A percentile compares a stretch with the other conserved stretches of the same genome.
Conservation (phyloP, 2,888 invertebrate genomes). For the Nymphalis urticae region DNA sequence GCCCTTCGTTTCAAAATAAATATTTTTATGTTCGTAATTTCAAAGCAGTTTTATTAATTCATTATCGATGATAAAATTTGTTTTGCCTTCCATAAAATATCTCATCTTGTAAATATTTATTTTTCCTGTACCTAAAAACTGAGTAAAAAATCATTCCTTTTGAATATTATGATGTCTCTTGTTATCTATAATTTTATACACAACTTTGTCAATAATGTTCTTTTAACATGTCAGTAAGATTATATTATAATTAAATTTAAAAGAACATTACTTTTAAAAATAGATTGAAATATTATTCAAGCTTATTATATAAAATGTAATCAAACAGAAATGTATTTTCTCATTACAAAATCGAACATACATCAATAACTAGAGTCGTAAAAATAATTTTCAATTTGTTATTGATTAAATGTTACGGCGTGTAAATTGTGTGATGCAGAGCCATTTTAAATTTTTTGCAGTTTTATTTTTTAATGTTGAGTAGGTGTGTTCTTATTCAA, state of each 20-base stretch:
- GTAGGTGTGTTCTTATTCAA: too few relatives aligned
- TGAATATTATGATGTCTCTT: too few relatives aligned
- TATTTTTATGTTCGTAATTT: not conserved
- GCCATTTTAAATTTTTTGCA: not conserved
- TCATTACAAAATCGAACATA: too few relatives aligned
- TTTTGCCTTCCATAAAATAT: not conserved
- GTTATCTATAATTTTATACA: too few relatives aligned
- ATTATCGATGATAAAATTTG: not conserved
- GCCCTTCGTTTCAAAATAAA: not conserved
- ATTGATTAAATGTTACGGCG: not conserved
- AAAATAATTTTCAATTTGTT: not conserved
- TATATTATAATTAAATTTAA: too few relatives aligned
- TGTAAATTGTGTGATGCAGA: not conserved
- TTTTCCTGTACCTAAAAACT: not conserved
- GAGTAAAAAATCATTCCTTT: too few relatives aligned
- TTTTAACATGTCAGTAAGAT: too few relatives aligned
- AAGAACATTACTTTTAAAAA: not conserved
- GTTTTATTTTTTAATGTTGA: not conserved
- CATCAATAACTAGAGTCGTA: not conserved
- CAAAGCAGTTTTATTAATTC: not conserved
- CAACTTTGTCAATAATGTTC: too few relatives aligned
- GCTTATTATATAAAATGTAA: conserved; percentile 2
- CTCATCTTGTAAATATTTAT: not conserved
- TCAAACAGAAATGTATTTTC: not conserved
- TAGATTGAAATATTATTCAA: not conserved